Evolutionary conservation across 2,888 invertebrate species (phyloP).

Genomic region (Caenorhabditis angaria): DNA sequence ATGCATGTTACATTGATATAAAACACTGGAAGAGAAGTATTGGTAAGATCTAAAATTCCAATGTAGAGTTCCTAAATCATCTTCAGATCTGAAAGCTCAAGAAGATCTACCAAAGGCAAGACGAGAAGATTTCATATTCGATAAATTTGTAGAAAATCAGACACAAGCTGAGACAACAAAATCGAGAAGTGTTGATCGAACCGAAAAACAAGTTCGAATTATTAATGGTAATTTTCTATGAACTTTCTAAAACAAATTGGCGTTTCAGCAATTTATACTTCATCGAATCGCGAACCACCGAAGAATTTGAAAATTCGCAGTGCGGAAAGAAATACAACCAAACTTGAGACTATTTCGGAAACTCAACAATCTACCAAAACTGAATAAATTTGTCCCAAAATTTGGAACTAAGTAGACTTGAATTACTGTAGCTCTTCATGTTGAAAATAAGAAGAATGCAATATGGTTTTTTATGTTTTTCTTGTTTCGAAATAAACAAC

Average conservation of each 20-base stretch:
- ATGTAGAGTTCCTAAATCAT: background rate
- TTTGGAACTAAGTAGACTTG: too few relatives aligned
- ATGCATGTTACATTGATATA: constrained; percentile 25
- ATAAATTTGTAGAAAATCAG: background rate
- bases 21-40: constrained; percentile 27
- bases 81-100: constrained; percentile 1
- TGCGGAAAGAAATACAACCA: background rate
- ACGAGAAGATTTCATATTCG: background rate
- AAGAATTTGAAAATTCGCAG: constrained; percentile 4
- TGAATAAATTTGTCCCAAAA: constrained; percentile 3
- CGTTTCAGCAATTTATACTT: constrained; percentile 25
- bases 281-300: constrained; percentile 30
- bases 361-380: constrained; percentile 5
- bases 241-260: background rate
- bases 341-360: constrained; percentile 13
- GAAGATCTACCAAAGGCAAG: background rate
- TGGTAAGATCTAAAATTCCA: background rate
- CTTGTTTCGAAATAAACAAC: too few relatives aligned
- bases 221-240: background rate
- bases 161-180: background rate
- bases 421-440: too few relatives aligned
- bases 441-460: too few relatives aligned
- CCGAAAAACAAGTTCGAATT: background rate
- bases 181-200: background rate
- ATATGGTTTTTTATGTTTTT: too few relatives aligned